Evolutionary conservation across 2,113 vertebrate genomes (phyloP), one percentile per base, ranked within the genome.

Genomic region (Microcebus ravelobensis): DNA sequence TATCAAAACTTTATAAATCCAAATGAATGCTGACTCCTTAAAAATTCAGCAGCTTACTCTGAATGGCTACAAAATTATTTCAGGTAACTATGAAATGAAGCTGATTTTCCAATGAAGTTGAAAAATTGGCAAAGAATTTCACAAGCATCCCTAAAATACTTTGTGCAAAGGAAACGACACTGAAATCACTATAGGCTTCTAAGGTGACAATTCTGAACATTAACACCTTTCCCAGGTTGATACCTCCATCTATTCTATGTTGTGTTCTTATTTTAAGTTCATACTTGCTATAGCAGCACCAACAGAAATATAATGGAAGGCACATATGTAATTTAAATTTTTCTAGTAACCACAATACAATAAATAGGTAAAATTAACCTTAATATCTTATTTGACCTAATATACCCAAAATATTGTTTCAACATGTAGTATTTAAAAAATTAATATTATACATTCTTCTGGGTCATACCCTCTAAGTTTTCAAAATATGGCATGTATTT

Each of bases 91-190:
- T 57, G 42, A 86, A 79, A 18, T 42, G 42, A 85, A 90, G 31
- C 4, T 83, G 42, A 87, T 39, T 18, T 82, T 87, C n/a, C 50
- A 96, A 57, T 73, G 10, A 93, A 55, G 31, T 95, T 86, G 12
- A 85, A 93, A 93, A 87, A 95, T 0, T 80, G 29, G 29, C 34
- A 95, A 2, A 86, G 59, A 92, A 96, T 36, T 92, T 93, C 59
- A 77, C 93, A 90, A 91, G 57, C 36, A 95, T 45, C 13, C 25
- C 52, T 5, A 82, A 93, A 94, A 77, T 73, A 82, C 18, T 39
- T 36, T 63, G 21, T 82, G n/a, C 17, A 96, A 91, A 97, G 67
- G 29, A 63, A 65, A 6, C 20, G 68, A 63, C 68, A 68, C 0
- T 61, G 79, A 42, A 63, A 86, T n/a, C 77, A 70, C 29, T 12